Evolutionary conservation across 2,113 vertebrate species (phyloP).

Genomic region (Blennius ocellaris): DNA sequence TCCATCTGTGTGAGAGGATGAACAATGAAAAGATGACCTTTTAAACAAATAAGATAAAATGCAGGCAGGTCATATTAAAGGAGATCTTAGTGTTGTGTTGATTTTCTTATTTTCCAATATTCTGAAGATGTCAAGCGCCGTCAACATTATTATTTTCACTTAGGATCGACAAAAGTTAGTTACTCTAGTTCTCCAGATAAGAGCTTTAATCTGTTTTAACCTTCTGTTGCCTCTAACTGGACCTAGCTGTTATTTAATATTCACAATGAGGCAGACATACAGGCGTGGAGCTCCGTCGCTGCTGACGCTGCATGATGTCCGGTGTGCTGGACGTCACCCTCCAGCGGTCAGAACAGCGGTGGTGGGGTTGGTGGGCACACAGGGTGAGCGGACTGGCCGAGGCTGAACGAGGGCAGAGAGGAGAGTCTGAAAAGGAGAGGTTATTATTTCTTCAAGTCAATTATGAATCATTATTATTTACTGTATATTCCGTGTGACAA

Average conservation of each 20-base stretch:
- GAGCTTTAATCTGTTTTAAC: too few species aligned
- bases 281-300: constrained; percentile 84
- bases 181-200: too few species aligned
- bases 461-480: too few species aligned
- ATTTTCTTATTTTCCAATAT: too few species aligned
- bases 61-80: too few species aligned
- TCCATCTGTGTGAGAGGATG: constrained; percentile 68
- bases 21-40: too few species aligned
- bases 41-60: too few species aligned
- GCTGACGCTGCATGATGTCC: constrained; percentile 83
- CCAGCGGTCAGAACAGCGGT: constrained; percentile 89
- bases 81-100: too few species aligned
- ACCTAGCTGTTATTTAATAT: neutral
- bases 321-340: constrained; percentile 87
- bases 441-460: neutral
- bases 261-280: constrained; percentile 77
- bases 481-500: neutral
- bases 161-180: too few species aligned
- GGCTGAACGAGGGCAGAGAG: constrained; percentile 92
- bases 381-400: constrained; percentile 92
- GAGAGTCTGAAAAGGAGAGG: constrained; percentile 82
- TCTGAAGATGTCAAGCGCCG: too few species aligned
- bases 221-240: neutral
- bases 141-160: too few species aligned
- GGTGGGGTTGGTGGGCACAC: constrained; percentile 87